Base-by-base conservation (phyloP, 2,888 invertebrate genomes). In the Empis livida region DNA sequence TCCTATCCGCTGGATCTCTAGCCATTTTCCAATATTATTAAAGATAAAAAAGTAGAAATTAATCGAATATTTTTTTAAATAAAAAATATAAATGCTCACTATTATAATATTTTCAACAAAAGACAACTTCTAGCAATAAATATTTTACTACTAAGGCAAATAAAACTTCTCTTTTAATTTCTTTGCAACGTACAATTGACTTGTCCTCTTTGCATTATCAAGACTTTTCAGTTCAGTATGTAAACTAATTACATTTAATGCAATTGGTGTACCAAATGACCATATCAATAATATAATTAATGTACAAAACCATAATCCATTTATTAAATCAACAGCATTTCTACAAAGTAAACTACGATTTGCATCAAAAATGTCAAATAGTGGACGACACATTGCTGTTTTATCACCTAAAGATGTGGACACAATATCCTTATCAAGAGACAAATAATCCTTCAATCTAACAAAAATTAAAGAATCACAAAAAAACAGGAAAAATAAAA, bases 291-390 rank as follows among this genome's bases (percentile, higher is more conserved):
- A 74, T 62, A 68, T 80, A 13, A 78, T 57, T 16, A 80, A 71
- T 3, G 77, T 76, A 48, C 78, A 76, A 47, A 83, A 76, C 82
- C 83, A 84, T 67, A 81, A 76, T 8, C 80, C 83, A 55, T 84
- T 80, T 35, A 69, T 54, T 49, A 63, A 65, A 57, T 68, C 66
- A 16, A 69, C 62, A 48, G 62, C 59, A 52, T 68, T 66, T 41
- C 65, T 64, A 50, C 69, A 69, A 5, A 68, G 49, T 53, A 68
- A 67, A 51, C 59, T 78, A 66, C 84, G 76, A 16, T 77, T 68
- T 23, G 81, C 80, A 54, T 80, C 73, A 56, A 77, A 81, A 31
- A 84, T 77, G 41, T 81, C 74, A 72, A 80, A 87, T 37, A 88
- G 70, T 0, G 85, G 84, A 3, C 77, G 73, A 63, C 87, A 87